Conservation (phyloP, 2,797 vertebrate genomes). For the Lutjanus campechanus region DNA sequence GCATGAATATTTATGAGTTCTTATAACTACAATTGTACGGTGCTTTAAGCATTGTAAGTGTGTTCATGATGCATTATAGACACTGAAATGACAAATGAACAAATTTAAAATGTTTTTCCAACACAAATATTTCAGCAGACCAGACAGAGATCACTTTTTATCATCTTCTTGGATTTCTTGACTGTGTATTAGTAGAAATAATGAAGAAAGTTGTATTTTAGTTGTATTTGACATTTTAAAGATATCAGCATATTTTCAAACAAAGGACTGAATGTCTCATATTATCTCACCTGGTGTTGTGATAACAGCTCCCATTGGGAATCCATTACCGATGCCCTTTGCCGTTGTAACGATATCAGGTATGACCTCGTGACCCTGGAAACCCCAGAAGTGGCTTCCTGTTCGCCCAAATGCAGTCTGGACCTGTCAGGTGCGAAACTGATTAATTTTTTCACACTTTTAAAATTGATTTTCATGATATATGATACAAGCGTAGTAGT, state of each 20-base stretch:
- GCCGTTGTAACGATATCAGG: constrained; percentile 97
- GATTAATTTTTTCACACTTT: not conserved
- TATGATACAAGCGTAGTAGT: not conserved
- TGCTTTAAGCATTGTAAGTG: no score
- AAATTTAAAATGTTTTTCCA: not conserved
- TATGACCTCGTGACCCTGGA: constrained; percentile 90
- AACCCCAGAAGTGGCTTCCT: constrained; percentile 97
- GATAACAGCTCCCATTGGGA: constrained; percentile 95
- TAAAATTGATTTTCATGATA: not conserved
- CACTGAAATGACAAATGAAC: no score
- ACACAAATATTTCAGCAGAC: not conserved
- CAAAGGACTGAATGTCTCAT: not conserved
- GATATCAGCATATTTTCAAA: not conserved
- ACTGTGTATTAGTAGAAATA: not conserved
- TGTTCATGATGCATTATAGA: no score
- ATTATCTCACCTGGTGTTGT: constrained; percentile 89
- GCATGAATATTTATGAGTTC: no score
- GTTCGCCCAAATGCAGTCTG: constrained; percentile 96
- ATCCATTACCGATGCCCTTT: constrained; percentile 96
- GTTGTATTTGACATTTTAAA: not conserved
- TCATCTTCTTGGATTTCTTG: not conserved
- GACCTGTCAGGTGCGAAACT: constrained; percentile 83
- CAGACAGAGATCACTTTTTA: not conserved
- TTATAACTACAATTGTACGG: no score
- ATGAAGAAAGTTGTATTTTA: no score